Evolutionary conservation across 1,140 invertebrate genomes (phyloP), one percentile per base, ranked within the genome.

Genomic region (Temnothorax curvispinosus): DNA sequence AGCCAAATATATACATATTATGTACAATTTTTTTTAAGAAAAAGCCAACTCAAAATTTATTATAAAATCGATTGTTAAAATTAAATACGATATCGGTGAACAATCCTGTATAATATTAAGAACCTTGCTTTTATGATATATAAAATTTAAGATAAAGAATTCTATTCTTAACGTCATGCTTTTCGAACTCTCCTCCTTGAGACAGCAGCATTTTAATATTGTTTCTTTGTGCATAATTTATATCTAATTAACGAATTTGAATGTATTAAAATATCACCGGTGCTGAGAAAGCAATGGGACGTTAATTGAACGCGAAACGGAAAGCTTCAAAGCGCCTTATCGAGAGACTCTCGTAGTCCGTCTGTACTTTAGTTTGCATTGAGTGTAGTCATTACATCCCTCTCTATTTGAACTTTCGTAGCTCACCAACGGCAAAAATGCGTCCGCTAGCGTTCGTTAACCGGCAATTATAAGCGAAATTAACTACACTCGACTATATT

Each of bases 241-340:
- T 13, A 41, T 82, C 18, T 72, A 72, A 82, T 72, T 82, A 69
- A 60, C 18, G 35, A 21, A 81, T 11, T 54, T 6, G 27, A 44
- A 9, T 58, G 15, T 50, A 69, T 18, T 35, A 27, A 27, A 38
- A 58, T 38, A 60, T 72, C 27, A 38, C 18, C 18, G 52, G 44
- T 1, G 15, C 18, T 71, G 56, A 58, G 56, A 58, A 72, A 71
- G 41, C 52, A 35, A 82, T 15, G 21, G 38, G 8, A 44, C 27
- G 52, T 72, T 72, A 82, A 82, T 74, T 74, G 27, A 58, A 82
- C 18, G 54, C 67, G 54, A 72, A 72, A 69, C 4, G 64, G 54
- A 21, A 54, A 56, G 47, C 64, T 81, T 69, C 47, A 52, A 82
- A 56, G 52, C 21, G n/a, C 2, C 52, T 71, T n/a, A 47, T 71